phyloP scores from a whole-genome alignment of 2,797 vertebrate genomes.

The Tamandua tetradactyla region DNA sequence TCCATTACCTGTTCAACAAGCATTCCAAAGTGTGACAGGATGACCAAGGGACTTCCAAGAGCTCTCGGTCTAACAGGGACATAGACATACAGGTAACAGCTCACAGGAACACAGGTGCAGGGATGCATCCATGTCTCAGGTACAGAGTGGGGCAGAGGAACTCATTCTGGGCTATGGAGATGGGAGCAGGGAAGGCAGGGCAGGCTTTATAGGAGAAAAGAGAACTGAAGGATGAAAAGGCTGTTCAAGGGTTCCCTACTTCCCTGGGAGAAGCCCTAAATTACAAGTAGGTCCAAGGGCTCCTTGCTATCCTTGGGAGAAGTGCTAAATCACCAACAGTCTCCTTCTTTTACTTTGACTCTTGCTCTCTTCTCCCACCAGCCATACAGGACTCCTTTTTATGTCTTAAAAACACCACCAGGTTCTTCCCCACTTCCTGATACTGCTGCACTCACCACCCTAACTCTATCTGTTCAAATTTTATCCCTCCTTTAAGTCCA shows the following conservation, averaged over 20 bases:
- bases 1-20: neutral
- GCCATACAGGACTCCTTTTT: neutral
- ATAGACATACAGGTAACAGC: neutral
- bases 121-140: neutral
- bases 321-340: fast-evolving
- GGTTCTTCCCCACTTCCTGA: neutral
- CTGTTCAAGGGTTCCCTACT: fast-evolving
- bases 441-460: neutral
- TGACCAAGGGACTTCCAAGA: neutral
- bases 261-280: neutral
- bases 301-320: neutral
- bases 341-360: neutral
- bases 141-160: neutral
- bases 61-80: neutral
- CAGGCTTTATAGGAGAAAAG: neutral
- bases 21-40: neutral
- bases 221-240: neutral
- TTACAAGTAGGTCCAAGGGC: fast-evolving
- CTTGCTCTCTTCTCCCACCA: neutral
- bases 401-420: neutral
- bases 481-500: neutral
- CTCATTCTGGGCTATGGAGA: neutral
- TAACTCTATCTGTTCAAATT: neutral
- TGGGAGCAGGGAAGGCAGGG: neutral
- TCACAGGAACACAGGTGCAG: neutral